phyloP scores from a whole-genome alignment of 2,888 invertebrate genomes.

The Pomacea canaliculata region DNA sequence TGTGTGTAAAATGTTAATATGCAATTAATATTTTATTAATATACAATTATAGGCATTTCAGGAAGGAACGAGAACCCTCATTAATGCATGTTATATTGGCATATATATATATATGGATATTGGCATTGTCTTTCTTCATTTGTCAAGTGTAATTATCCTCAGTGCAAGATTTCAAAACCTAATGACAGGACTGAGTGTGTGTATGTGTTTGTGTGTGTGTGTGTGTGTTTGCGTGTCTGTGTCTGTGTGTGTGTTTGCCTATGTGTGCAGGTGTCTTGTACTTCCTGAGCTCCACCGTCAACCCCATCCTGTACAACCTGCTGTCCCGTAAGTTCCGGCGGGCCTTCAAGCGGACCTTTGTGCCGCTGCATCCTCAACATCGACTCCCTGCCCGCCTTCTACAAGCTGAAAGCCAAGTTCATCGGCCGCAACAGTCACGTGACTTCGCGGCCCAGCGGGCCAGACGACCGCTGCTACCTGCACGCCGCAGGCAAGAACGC shows the following conservation, averaged over 20 bases:
- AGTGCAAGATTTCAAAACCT: too few relatives aligned
- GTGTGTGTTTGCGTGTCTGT: conserved; percentile 7
- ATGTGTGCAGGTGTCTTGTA: conserved; percentile 81
- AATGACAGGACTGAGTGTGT: conserved; percentile 1
- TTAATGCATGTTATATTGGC: too few relatives aligned
- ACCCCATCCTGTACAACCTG: conserved; percentile 92
- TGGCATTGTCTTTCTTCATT: too few relatives aligned
- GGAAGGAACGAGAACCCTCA: too few relatives aligned
- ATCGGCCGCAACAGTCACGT: conserved; percentile 23
- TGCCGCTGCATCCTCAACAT: conserved; percentile 58
- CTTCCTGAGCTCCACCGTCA: conserved; percentile 92
- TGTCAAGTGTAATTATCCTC: too few relatives aligned
- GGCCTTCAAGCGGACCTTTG: conserved; percentile 83
- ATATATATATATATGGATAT: too few relatives aligned
- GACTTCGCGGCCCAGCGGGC: background rate
- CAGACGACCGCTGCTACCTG: conserved; percentile 17
- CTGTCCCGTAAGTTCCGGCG: conserved; percentile 94
- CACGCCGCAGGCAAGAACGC: conserved; percentile 30
- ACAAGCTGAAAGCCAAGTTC: conserved; percentile 42
- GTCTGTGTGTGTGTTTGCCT: background rate
- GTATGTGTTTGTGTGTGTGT: conserved; percentile 14
- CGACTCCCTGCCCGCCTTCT: conserved; percentile 53
- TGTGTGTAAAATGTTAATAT: too few relatives aligned
- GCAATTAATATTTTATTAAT: too few relatives aligned
- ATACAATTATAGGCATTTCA: too few relatives aligned